Percentiles rank a stretch among this genome's conserved stretches.
Conservation (phyloP, 2,113 vertebrate species). For the human region DNA sequence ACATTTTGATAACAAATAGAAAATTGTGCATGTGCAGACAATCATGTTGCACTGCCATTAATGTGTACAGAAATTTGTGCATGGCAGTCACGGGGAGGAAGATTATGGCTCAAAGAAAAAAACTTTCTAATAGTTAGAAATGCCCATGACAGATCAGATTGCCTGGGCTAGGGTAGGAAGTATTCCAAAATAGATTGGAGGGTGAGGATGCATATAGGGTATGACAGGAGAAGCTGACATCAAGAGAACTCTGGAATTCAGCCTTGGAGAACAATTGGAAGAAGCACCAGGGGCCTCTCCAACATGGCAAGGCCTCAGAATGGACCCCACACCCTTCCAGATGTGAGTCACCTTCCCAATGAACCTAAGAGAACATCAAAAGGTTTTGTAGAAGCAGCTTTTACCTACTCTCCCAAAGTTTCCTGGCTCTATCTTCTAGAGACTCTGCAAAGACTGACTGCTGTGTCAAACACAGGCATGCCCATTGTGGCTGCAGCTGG, state of each 20-base stretch:
- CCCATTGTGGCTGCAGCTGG: neutral
- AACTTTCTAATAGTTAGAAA: neutral
- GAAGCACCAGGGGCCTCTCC: neutral
- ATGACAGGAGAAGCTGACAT: neutral
- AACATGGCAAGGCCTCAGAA: neutral
- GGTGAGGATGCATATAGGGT: fast-evolving
- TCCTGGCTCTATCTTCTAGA: neutral
- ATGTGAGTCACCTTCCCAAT: neutral
- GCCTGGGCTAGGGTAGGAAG: neutral
- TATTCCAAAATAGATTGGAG: neutral
- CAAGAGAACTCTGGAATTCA: neutral
- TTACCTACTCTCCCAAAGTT: neutral
- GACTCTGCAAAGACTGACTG: too few relatives aligned
- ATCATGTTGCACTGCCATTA: neutral
- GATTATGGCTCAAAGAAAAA: neutral
- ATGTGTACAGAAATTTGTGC: neutral
- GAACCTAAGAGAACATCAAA: neutral
- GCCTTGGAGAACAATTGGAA: neutral
- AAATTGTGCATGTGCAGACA: neutral
- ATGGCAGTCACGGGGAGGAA: neutral
- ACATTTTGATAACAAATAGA: neutral
- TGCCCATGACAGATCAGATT: neutral
- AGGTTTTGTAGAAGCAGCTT: neutral
- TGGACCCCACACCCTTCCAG: neutral
- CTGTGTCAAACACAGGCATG: neutral